Conservation (phyloP, 2,797 vertebrate species). For the Sardinella longiceps region DNA sequence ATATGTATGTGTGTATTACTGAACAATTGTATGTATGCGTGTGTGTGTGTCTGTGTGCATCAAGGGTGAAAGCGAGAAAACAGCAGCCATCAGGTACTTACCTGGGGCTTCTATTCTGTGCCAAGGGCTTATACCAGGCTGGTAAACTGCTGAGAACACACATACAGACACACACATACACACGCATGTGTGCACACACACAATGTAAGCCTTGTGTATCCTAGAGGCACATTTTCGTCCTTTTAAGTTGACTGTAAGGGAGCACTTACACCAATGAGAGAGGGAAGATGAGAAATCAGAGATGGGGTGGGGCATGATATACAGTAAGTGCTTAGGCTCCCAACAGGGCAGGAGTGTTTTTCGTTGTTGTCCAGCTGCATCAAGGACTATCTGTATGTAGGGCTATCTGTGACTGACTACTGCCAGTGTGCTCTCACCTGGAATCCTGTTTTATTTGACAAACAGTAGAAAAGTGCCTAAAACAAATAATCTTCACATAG, state of each 20-base stretch:
- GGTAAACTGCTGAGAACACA: slow-evolving; percentile 39
- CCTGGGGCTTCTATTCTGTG: slow-evolving; percentile 49
- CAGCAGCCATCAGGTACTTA: slow-evolving; percentile 45
- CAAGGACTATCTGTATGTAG: slow-evolving; percentile 71
- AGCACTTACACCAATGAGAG: not conserved
- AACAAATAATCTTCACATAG: slow-evolving; percentile 69
- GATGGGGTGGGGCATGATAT: not conserved
- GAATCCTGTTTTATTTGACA: slow-evolving; percentile 68
- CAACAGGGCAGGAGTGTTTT: slow-evolving; percentile 60
- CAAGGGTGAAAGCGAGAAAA: not conserved
- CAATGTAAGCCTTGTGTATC: slow-evolving; percentile 30
- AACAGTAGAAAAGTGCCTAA: slow-evolving; percentile 80
- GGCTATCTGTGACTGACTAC: slow-evolving; percentile 71
- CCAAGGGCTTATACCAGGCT: slow-evolving; percentile 51
- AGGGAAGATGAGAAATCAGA: not conserved
- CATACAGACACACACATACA: not conserved
- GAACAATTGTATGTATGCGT: not conserved
- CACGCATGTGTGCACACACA: not conserved
- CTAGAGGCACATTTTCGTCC: not conserved
- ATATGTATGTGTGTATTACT: not conserved
- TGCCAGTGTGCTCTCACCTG: slow-evolving; percentile 39
- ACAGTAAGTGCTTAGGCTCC: slow-evolving; percentile 5
- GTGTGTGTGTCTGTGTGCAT: not conserved
- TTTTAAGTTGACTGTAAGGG: not conserved
- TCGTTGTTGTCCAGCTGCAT: slow-evolving; percentile 53